Base-by-base conservation (phyloP, 2,113 vertebrate species). In the Triplophysa tibetana region DNA sequence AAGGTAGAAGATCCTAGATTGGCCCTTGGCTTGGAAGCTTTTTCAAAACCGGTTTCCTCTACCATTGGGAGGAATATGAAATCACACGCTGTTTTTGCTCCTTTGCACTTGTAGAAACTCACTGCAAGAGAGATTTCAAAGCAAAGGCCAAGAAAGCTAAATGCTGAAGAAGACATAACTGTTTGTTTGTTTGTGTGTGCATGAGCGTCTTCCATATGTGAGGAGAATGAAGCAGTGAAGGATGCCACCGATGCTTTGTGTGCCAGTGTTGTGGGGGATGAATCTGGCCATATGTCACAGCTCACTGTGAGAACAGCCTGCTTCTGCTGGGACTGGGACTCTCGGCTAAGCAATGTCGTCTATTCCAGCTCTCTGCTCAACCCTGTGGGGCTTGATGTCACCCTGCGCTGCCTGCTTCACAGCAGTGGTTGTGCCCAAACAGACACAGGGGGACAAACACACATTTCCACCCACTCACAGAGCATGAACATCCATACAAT, bases 241-340 rank as follows among this genome's bases (percentile, higher is more conserved):
- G 21, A 56, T 63, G 61, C 41, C 60, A 78, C 48, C 21, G 23
- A 16, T 21, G 16, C 43, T 75, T 33, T 56, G 45, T 48, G 70
- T 78, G 85, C 77, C 67, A 69, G 74, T 68, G 63, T 43, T 73
- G 29, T 65, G 56, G 75, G 72, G 69, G 75, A 74, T 14, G 74
- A 63, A 74, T 76, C 74, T 80, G 79, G 80, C 79, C 67, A 70
- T 65, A 52, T 81, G 79, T 77, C 76, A 82, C 73, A 64, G 68
- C 66, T 70, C 67, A 77, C 68, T 29, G 60, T 17, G 67, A 83
- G 84, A 77, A 78, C 76, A 82, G 82, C 61, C 33, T 75, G 79
- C 62, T 41, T 70, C 77, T 77, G 81, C 75, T 74, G 54, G 58
- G 61, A 21, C 65, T 68, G 84, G 58, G 80, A 75, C 75, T 75